Evolutionary conservation across 2,888 invertebrate genomes (phyloP).

Genomic region (Noctua comes): DNA sequence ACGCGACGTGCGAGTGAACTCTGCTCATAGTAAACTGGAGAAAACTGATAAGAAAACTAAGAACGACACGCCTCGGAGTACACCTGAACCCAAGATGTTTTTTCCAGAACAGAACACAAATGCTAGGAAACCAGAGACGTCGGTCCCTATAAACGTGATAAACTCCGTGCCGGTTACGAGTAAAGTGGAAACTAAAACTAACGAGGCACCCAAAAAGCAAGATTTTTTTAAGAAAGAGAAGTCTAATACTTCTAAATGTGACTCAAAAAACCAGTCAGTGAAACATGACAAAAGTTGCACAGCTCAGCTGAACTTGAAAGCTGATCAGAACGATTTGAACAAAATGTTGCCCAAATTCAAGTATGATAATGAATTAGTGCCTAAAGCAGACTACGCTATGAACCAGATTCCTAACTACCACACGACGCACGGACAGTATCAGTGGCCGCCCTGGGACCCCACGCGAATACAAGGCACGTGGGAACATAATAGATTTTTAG

Average conservation of each 20-base stretch:
- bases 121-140: constrained; percentile 85
- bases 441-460: constrained; percentile 91
- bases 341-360: constrained; percentile 89
- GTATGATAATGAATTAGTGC: constrained; percentile 89
- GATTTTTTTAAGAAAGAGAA: constrained; percentile 90
- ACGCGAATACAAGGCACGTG: constrained; percentile 87
- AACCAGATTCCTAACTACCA: constrained; percentile 93
- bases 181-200: constrained; percentile 82
- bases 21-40: constrained; percentile 87
- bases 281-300: constrained; percentile 87
- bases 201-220: constrained; percentile 87
- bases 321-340: constrained; percentile 88
- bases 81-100: constrained; percentile 87
- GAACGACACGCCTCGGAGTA: constrained; percentile 83
- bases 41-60: constrained; percentile 84
- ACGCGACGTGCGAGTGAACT: constrained; percentile 87
- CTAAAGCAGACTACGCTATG: constrained; percentile 91
- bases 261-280: constrained; percentile 80
- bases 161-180: constrained; percentile 82
- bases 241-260: constrained; percentile 81
- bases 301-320: constrained; percentile 80
- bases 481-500: constrained; percentile 88
- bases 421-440: constrained; percentile 91
- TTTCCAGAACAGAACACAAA: constrained; percentile 85
- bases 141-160: constrained; percentile 87